Evolutionary conservation across 1,140 invertebrate species (phyloP).

Genomic region (Atopsyche davidsoni): DNA sequence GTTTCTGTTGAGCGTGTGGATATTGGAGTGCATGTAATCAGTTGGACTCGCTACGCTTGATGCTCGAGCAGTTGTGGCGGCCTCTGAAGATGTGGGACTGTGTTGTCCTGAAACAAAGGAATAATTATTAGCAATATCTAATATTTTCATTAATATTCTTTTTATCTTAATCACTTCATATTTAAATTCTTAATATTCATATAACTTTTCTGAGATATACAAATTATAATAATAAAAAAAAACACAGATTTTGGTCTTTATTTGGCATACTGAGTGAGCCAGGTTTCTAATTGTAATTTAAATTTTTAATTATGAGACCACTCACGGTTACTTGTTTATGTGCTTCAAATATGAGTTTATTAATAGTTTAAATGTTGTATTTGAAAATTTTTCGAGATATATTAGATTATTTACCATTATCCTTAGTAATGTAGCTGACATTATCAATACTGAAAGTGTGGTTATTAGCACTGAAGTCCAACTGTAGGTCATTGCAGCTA

Average conservation of each 20-base stretch:
- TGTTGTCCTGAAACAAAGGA: constrained; percentile 55
- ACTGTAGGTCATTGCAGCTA: constrained; percentile 59
- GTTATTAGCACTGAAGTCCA: constrained; percentile 83
- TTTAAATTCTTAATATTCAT: no score
- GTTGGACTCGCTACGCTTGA: constrained; percentile 53
- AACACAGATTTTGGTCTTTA: no score
- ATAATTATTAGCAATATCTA: constrained; percentile 9
- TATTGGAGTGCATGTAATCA: constrained; percentile 39
- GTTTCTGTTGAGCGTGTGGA: constrained; percentile 47
- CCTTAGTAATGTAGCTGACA: constrained; percentile 79
- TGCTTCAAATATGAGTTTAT: no score
- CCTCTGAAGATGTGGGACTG: constrained; percentile 74
- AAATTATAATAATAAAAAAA: no score
- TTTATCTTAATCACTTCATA: no score
- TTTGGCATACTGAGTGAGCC: no score
- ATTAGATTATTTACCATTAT: constrained; percentile 50
- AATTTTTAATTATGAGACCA: no score
- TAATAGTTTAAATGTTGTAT: no score
- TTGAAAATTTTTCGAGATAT: not conserved
- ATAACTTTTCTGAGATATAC: no score
- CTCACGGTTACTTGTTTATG: no score
- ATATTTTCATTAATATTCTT: constrained; percentile 3
- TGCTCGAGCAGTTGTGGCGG: constrained; percentile 71
- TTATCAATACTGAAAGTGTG: constrained; percentile 80
- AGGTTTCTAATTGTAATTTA: no score